A percentile compares a stretch with the other conserved stretches of the same genome.
Conservation (phyloP, 53 echinoderm and acorn worm genomes). For the Antedon mediterranea region DNA sequence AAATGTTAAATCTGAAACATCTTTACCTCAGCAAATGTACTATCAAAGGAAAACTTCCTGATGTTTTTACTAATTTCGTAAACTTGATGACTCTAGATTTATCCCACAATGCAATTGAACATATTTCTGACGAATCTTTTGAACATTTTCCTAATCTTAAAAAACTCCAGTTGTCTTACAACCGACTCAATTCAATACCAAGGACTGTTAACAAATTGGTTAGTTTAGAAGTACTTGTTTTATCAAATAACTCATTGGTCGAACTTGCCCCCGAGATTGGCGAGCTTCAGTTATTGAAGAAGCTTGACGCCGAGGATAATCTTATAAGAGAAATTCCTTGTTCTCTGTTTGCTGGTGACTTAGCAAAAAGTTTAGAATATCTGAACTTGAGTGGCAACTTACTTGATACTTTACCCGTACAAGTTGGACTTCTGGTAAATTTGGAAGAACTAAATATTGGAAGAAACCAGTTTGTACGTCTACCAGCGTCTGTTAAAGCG, state of each 20-base stretch:
- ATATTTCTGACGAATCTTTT: constrained; percentile 9
- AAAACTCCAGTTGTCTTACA: constrained; percentile 24
- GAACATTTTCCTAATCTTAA: constrained; percentile 1
- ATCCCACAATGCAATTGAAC: constrained; percentile 16
- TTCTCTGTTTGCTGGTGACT: constrained; percentile 5
- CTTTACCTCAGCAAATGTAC: constrained; percentile 26
- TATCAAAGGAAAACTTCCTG: constrained; percentile 9
- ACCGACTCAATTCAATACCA: constrained; percentile 12
- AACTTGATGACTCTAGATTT: constrained; percentile 20
- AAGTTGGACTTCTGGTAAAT: constrained; percentile 8
- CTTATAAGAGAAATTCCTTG: constrained; percentile 22
- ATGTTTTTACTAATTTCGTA: background rate
- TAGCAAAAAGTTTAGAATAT: constrained; percentile 5
- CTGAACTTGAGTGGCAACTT: constrained; percentile 21
- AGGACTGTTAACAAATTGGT: constrained; percentile 3
- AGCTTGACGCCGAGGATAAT: constrained; percentile 14
- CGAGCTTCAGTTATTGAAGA: constrained; percentile 1
- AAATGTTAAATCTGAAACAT: constrained; percentile 11
- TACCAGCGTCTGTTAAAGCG: constrained; percentile 14
- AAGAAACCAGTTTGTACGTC: constrained; percentile 11
- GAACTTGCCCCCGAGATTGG: constrained; percentile 15
- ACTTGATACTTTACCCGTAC: constrained; percentile 20
- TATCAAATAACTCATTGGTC: constrained; percentile 14
- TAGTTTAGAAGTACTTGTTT: constrained; percentile 6
- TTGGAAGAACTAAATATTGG: constrained; percentile 26